Base-by-base conservation (phyloP, 2,797 vertebrate species). In the Hyperoplus immaculatus region DNA sequence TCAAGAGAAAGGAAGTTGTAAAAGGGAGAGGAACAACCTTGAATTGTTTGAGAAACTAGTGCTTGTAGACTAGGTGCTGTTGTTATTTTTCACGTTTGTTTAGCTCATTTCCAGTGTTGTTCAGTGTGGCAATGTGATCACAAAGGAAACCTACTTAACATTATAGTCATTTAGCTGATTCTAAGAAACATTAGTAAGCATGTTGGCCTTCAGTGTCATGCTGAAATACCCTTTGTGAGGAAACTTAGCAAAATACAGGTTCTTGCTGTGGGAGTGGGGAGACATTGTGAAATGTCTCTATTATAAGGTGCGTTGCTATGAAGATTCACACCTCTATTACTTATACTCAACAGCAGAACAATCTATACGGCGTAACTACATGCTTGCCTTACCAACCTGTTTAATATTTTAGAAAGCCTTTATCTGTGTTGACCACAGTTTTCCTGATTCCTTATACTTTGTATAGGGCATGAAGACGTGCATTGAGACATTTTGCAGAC, bases 381-480 rank as follows among this genome's bases (percentile, higher is more conserved):
- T 13, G 29, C 11, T 29, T 69, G 4, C 39, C 0, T 53, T 13
- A 10, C 6, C 4, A 45, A 16, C 8, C 46, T 51, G 47, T 78
- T 62, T 6, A 46, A 16, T 60, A 29, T 53, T 66, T 61, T 47
- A 47, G 49, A 56, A 60, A 12, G n/a, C 13, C 65, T 55, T 9
- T n/a, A 41, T 51, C 13, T 53, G 11, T 56, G 29, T 41, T 43
- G 55, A 41, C 10, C 8, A 1, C 53, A 69, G 2, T 66, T 36
- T 43, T 14, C 6, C 39, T 47, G 13, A 41, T 63, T 64, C 4
- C 8, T 66, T 11, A 13, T 53, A 63, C 8, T 80, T 7, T 72
- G 62, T 62, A 11, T 68, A 99, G 98, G 95, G 89, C 69, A 99
- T 99, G 96, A 95, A 90, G 61, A 82, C 84, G 5, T 93, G 95